Conservation (phyloP, 2,113 vertebrate species). For the Mohoua ochrocephala region DNA sequence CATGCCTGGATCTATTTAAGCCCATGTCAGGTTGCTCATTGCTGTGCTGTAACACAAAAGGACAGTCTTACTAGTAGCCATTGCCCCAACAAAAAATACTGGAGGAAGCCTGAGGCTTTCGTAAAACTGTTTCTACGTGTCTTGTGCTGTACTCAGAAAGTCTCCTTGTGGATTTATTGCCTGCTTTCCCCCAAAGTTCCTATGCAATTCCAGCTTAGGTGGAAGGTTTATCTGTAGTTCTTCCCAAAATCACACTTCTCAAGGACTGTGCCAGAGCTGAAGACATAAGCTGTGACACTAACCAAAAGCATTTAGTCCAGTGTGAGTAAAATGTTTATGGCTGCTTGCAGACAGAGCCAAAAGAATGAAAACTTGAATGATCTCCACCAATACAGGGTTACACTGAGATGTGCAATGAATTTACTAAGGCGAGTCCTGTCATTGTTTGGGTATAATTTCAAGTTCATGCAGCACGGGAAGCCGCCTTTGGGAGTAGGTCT, state of each 20-base stretch:
- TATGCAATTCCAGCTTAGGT: neutral
- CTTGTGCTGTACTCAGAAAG: neutral
- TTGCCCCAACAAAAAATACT: neutral
- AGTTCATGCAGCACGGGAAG: fast-evolving
- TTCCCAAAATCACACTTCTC: neutral
- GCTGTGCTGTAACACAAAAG: neutral
- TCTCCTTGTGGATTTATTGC: neutral
- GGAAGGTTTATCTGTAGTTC: neutral
- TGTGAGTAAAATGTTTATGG: neutral
- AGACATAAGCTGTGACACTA: neutral
- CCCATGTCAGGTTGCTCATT: neutral
- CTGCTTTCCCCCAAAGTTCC: neutral
- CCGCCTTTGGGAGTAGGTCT: neutral
- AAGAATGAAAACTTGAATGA: neutral
- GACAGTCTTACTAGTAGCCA: neutral
- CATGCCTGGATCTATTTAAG: neutral
- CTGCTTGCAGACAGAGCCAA: neutral
- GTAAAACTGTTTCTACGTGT: neutral
- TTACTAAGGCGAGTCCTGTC: neutral
- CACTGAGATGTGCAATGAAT: neutral
- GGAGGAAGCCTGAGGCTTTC: neutral
- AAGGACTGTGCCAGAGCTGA: neutral
- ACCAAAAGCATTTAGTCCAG: neutral
- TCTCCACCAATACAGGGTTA: neutral
- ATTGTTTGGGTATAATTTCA: neutral